Conservation (phyloP, 2,797 vertebrate species). For the Enteromius mattozi region DNA sequence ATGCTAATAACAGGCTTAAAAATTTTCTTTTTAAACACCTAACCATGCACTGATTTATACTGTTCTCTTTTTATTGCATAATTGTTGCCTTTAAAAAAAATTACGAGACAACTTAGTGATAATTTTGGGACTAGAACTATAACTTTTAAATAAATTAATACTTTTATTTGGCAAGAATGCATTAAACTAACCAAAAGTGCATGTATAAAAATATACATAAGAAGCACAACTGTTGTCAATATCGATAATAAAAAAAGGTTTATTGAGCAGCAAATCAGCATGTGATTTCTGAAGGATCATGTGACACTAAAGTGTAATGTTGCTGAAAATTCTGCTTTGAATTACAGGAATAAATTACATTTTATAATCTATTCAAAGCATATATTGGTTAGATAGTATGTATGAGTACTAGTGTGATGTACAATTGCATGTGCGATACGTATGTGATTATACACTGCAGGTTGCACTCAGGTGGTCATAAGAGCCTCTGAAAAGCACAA, state of each 20-base stretch:
- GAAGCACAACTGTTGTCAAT: neutral
- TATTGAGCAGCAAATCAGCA: neutral
- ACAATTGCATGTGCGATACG: neutral
- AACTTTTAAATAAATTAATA: neutral
- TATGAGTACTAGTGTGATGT: neutral
- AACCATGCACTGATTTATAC: neutral
- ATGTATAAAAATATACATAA: neutral
- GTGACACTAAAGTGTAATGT: neutral
- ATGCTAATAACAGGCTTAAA: neutral
- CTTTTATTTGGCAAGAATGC: neutral
- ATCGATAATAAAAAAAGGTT: neutral
- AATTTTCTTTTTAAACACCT: neutral
- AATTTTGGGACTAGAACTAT: neutral
- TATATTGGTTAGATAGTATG: neutral
- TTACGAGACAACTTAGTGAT: neutral
- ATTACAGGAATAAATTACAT: neutral
- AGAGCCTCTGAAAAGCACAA: conserved; percentile 24
- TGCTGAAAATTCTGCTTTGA: neutral
- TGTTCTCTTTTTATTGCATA: neutral
- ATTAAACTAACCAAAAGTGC: neutral
- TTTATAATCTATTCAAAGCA: neutral
- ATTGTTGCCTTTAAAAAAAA: neutral
- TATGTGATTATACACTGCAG: neutral
- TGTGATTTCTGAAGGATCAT: neutral
- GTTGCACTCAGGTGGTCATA: neutral